A percentile compares a stretch with the other conserved stretches of the same genome.
Conservation (phyloP, 2,888 invertebrate species). For the Eupithecia exiguata region DNA sequence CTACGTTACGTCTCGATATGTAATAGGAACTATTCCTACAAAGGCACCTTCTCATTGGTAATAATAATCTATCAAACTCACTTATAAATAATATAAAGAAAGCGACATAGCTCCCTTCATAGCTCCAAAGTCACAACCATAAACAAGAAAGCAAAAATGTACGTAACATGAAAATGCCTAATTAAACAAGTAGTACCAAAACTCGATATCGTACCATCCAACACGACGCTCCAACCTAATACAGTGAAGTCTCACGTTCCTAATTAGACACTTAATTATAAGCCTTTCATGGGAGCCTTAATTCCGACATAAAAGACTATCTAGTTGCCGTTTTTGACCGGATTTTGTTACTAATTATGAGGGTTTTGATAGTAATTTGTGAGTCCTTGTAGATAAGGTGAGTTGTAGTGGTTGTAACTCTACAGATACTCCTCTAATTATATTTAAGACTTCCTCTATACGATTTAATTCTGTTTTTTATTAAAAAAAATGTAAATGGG, state of each 20-base stretch:
- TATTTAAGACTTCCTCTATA: background rate
- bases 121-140: constrained; percentile 8
- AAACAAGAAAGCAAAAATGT: constrained; percentile 47
- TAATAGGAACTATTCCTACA: no score
- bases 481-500: no score
- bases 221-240: constrained; percentile 74
- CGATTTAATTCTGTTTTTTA: background rate
- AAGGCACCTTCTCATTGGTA: background rate
- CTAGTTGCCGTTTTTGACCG: constrained; percentile 70
- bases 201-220: constrained; percentile 77
- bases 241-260: constrained; percentile 81
- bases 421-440: background rate
- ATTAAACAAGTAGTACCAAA: constrained; percentile 77
- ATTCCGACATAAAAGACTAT: constrained; percentile 78
- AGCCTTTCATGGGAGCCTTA: constrained; percentile 80
- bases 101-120: background rate
- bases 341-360: constrained; percentile 65
- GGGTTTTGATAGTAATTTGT: constrained; percentile 48
- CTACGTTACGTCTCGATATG: no score
- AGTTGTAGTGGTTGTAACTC: constrained; percentile 1
- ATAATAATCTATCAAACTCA: background rate
- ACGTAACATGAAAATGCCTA: constrained; percentile 73
- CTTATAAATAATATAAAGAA: background rate
- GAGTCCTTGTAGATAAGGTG: constrained; percentile 35
- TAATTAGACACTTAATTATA: constrained; percentile 83